Conservation (phyloP, 2,797 vertebrate genomes). For the Adrianichthys oophorus region DNA sequence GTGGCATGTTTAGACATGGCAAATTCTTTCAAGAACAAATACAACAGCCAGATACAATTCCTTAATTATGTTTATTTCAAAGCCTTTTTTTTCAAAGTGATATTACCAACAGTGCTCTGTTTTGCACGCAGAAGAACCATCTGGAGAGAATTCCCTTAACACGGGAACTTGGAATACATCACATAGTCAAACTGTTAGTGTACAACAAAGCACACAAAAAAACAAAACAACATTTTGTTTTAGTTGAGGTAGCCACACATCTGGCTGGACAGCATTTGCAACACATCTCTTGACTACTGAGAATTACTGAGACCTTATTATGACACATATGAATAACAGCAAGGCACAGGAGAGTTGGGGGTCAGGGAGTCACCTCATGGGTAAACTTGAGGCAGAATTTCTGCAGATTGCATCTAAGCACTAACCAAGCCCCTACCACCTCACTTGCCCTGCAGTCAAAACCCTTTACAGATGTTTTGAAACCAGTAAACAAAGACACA, state of each 20-base stretch:
- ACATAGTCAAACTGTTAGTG: conserved; percentile 49
- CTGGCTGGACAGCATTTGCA: conserved; percentile 58
- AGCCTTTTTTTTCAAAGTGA: conserved; percentile 62
- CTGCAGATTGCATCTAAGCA: conserved; percentile 23
- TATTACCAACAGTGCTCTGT: conserved; percentile 55
- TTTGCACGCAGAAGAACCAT: conserved; percentile 46
- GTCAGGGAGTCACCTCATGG: conserved; percentile 52
- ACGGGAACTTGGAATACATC: conserved; percentile 51
- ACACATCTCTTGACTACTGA: conserved; percentile 45
- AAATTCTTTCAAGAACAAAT: background rate
- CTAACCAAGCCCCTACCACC: conserved; percentile 40
- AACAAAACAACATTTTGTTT: conserved; percentile 21
- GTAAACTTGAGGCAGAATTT: conserved; percentile 47
- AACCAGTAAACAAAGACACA: conserved; percentile 9
- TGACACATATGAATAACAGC: conserved; percentile 56
- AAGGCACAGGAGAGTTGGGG: conserved; percentile 67
- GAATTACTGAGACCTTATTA: conserved; percentile 64
- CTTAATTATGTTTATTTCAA: conserved; percentile 64
- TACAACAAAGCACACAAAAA: conserved; percentile 51
- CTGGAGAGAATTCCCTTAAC: conserved; percentile 36
- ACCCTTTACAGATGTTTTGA: conserved; percentile 20
- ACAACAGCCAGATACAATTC: conserved; percentile 2
- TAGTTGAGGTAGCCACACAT: conserved; percentile 71
- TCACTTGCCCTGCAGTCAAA: background rate
- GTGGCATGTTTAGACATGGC: background rate